Percentiles rank a stretch among this genome's conserved stretches.
phyloP scores from a whole-genome alignment of 53 echinoderm and acorn worm genomes.

The Glandiceps talaboti region DNA sequence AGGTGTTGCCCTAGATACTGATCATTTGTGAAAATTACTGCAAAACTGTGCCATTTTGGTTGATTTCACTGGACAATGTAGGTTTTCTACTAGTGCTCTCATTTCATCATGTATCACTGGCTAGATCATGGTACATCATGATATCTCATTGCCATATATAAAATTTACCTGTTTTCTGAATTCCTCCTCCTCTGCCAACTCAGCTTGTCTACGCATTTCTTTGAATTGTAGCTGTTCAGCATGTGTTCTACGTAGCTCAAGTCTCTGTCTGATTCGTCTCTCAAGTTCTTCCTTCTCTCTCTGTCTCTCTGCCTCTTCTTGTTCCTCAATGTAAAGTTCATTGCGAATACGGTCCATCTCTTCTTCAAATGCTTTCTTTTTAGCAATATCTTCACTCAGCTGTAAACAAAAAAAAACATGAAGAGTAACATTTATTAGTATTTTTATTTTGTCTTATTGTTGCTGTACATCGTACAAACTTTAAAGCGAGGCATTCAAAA shows the following conservation, averaged over 20 bases:
- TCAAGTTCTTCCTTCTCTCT: slow-evolving; percentile 70
- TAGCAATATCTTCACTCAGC: slow-evolving; percentile 70
- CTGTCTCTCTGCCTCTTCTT: slow-evolving; percentile 79
- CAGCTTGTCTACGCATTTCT: slow-evolving; percentile 48
- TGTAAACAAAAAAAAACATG: slow-evolving; percentile 12
- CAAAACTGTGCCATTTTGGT: too few species aligned
- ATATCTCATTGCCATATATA: too few species aligned
- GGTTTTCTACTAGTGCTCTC: too few species aligned
- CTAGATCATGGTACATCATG: too few species aligned
- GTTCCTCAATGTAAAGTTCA: slow-evolving; percentile 87
- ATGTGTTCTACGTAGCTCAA: slow-evolving; percentile 81
- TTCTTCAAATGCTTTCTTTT: slow-evolving; percentile 72
- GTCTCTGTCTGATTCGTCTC: slow-evolving; percentile 63
- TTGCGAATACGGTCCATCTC: slow-evolving; percentile 88
- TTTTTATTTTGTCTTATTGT: too few species aligned
- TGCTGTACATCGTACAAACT: too few species aligned
- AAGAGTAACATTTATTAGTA: neutral
- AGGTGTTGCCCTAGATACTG: too few species aligned
- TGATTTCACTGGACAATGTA: too few species aligned
- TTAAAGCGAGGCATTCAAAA: too few species aligned
- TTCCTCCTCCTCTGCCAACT: slow-evolving; percentile 77
- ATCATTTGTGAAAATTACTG: too few species aligned
- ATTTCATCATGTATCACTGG: too few species aligned
- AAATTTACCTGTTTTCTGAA: slow-evolving; percentile 61
- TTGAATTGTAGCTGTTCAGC: slow-evolving; percentile 76